phyloP scores from a whole-genome alignment of 2,888 invertebrate species.

The Philhelius pedissequus region DNA sequence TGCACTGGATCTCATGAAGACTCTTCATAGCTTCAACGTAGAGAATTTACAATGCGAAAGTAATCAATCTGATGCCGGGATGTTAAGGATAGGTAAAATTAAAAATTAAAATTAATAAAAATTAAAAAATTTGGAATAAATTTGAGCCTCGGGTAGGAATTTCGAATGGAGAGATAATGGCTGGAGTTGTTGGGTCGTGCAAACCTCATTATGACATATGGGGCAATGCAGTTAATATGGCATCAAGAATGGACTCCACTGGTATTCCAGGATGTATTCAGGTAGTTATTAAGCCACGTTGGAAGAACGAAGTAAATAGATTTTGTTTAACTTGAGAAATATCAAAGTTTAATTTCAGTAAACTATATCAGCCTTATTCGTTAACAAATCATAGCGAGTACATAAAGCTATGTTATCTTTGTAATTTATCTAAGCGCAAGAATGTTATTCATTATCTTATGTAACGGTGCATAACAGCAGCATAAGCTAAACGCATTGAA shows the following conservation, averaged over 20 bases:
- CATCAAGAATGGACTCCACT: slow-evolving; percentile 96
- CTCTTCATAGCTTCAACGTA: slow-evolving; percentile 82
- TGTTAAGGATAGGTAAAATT: slow-evolving; percentile 74
- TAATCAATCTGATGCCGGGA: slow-evolving; percentile 74
- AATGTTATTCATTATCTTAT: no score
- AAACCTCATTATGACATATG: slow-evolving; percentile 98
- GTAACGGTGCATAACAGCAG: no score
- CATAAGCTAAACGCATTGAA: no score
- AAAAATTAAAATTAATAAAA: background rate
- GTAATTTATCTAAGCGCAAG: no score
- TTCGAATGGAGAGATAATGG: slow-evolving; percentile 93
- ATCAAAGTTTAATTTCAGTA: no score
- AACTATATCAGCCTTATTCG: no score
- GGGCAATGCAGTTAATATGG: slow-evolving; percentile 98
- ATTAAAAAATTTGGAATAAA: background rate
- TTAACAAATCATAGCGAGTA: no score
- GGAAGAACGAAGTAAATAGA: no score
- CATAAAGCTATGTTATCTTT: no score
- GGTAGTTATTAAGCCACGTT: slow-evolving; percentile 74
- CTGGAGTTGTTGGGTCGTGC: slow-evolving; percentile 95
- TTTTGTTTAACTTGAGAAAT: no score
- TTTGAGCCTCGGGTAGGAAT: slow-evolving; percentile 82
- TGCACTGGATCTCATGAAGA: slow-evolving; percentile 86
- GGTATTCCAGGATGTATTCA: slow-evolving; percentile 90
- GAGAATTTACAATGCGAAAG: slow-evolving; percentile 81